Percentiles rank a stretch among this genome's conserved stretches.
Evolutionary conservation across 2,888 invertebrate species (phyloP).

Genomic region (Phragmatobia fuliginosa): DNA sequence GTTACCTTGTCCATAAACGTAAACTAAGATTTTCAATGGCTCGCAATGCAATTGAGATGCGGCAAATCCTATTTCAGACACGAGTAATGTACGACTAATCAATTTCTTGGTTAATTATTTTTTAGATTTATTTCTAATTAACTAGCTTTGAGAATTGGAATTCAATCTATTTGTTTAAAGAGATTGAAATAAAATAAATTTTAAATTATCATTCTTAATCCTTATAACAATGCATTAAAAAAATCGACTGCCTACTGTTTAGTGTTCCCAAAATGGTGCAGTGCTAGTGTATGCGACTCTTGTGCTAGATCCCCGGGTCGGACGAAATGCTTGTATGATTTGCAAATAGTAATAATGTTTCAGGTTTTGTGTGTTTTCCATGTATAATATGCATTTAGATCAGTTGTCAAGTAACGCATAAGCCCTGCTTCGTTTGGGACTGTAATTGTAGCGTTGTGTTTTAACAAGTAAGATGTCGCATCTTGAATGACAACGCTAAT

Average conservation of each 20-base stretch:
- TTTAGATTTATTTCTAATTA: conserved; percentile 23
- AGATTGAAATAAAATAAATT: background rate
- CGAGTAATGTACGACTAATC: conserved; percentile 44
- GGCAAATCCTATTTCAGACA: conserved; percentile 33
- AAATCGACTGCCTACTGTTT: background rate
- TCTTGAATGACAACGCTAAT: too few relatives aligned
- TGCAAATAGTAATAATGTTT: too few relatives aligned
- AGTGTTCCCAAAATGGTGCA: too few relatives aligned
- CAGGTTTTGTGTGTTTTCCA: too few relatives aligned
- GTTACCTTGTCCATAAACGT: conserved; percentile 37
- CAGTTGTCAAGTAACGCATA: too few relatives aligned
- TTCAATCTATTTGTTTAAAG: background rate
- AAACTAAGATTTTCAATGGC: conserved; percentile 32
- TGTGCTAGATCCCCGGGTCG: too few relatives aligned
- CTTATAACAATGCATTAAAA: background rate
- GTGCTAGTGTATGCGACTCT: too few relatives aligned
- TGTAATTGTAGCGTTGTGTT: too few relatives aligned
- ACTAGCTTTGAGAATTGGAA: background rate
- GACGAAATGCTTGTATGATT: too few relatives aligned
- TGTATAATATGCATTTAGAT: too few relatives aligned
- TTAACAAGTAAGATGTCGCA: too few relatives aligned
- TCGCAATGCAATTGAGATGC: conserved; percentile 33
- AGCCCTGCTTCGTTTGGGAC: too few relatives aligned
- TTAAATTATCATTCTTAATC: background rate
- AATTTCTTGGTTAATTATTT: conserved; percentile 37